Evolutionary conservation across 2,113 vertebrate genomes (phyloP).

Genomic region (Rhabdomys dilectus): DNA sequence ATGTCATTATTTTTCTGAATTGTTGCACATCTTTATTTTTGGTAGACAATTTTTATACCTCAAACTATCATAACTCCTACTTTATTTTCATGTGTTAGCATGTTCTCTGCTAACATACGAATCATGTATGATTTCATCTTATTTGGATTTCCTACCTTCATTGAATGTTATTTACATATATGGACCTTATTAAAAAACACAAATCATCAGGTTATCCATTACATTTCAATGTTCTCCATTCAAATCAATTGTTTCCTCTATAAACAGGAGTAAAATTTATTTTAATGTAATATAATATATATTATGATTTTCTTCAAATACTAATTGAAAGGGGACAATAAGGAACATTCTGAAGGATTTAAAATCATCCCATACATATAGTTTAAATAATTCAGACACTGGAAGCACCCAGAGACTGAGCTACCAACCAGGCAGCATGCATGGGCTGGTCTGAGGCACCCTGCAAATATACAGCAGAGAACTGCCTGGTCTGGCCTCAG

Average conservation of each 20-base stretch:
- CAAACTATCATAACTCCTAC: background rate
- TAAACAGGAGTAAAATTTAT: conserved; percentile 39
- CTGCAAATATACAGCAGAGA: too few species aligned
- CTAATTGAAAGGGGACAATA: conserved; percentile 54
- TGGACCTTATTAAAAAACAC: conserved; percentile 60
- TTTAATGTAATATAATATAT: conserved; percentile 57
- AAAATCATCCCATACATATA: conserved; percentile 15
- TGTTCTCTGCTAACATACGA: background rate
- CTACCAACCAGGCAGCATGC: too few species aligned
- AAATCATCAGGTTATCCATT: conserved; percentile 68
- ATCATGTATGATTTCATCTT: background rate
- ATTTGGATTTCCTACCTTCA: conserved; percentile 63
- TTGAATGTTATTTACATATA: background rate
- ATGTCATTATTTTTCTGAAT: background rate
- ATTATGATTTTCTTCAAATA: conserved; percentile 50
- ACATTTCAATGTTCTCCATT: conserved; percentile 59
- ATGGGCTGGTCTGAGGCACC: too few species aligned
- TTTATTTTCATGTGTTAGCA: background rate
- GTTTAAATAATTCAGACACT: background rate
- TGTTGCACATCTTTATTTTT: background rate
- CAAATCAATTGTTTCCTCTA: conserved; percentile 62
- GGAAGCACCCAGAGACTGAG: too few species aligned
- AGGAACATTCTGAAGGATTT: background rate
- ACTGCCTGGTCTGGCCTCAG: too few species aligned
- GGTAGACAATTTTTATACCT: background rate